Conservation (phyloP, 2,113 vertebrate species). For the Cheilinus undulatus region DNA sequence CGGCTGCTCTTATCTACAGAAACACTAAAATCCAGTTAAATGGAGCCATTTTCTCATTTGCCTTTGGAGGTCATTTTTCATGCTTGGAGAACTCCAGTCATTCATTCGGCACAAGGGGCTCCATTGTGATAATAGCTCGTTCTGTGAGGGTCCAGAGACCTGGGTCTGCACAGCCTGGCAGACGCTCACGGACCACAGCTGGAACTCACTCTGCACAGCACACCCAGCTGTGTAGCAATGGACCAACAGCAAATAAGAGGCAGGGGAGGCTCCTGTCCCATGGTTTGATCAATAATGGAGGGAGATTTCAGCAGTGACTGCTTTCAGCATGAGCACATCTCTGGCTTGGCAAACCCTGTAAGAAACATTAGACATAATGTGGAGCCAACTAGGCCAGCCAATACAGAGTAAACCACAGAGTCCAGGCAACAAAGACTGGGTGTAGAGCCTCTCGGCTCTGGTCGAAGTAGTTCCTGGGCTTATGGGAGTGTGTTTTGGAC, state of each 20-base stretch:
- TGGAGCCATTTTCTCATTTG: constrained; percentile 82
- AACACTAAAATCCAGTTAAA: constrained; percentile 83
- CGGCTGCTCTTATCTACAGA: constrained; percentile 80
- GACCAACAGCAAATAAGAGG: constrained; percentile 54
- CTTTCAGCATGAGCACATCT: constrained; percentile 57
- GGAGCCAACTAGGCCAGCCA: constrained; percentile 51
- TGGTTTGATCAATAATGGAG: constrained; percentile 41
- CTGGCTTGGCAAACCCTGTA: constrained; percentile 50
- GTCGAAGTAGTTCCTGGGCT: constrained; percentile 39
- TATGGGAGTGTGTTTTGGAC: constrained; percentile 20
- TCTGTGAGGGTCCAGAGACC: constrained; percentile 49
- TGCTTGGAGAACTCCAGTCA: constrained; percentile 77
- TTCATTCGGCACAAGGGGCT: constrained; percentile 66
- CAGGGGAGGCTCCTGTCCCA: constrained; percentile 22
- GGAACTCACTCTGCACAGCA: constrained; percentile 46
- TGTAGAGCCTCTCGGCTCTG: constrained; percentile 23
- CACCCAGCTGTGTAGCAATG: constrained; percentile 45
- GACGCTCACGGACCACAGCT: constrained; percentile 47
- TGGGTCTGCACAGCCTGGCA: constrained; percentile 36
- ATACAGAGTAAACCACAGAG: constrained; percentile 36
- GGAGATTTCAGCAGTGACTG: constrained; percentile 46
- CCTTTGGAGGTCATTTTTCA: constrained; percentile 81
- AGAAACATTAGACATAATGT: constrained; percentile 42
- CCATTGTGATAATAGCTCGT: constrained; percentile 66
- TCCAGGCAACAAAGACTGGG: constrained; percentile 43